These are phyloP conservation scores for Drosophila aldrichi DNA, from an alignment of 2,888 invertebrate genomes.

Conservation along the genomic window DNA sequence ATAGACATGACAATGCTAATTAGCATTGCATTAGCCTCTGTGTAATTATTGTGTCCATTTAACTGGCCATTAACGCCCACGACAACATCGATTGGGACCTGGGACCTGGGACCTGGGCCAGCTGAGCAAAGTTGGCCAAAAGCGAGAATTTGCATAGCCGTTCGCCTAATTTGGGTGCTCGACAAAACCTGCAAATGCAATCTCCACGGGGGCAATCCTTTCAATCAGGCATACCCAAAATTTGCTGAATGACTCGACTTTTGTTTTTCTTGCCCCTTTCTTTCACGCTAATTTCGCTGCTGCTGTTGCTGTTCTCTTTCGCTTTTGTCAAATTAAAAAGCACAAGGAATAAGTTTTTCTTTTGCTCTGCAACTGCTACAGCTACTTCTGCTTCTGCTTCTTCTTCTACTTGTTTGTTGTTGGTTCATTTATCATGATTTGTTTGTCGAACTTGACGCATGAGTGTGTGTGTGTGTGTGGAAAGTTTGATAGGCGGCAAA, in stretches of 20 bases:
- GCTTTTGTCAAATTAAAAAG: conserved; percentile 80
- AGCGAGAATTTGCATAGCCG: conserved; percentile 24
- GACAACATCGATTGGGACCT: conserved; percentile 21
- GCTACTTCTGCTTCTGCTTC: conserved; percentile 3
- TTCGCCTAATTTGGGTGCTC: conserved; percentile 5
- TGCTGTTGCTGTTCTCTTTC: conserved; percentile 44
- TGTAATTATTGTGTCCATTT: conserved; percentile 68
- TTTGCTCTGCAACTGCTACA: conserved; percentile 36
- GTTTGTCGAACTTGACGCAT: conserved; percentile 75
- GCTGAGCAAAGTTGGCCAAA: conserved; percentile 7
- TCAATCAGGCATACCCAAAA: conserved; percentile 64
- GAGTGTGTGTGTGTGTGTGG: conserved; percentile 31
- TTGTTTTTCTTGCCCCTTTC: conserved; percentile 61
- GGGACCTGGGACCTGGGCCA: no score
- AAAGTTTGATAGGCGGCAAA: conserved; percentile 76
- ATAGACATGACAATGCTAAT: conserved; percentile 42
- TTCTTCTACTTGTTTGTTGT: conserved; percentile 70
- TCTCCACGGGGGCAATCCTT: conserved; percentile 40
- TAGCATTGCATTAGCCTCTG: conserved; percentile 70
- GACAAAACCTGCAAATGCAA: conserved; percentile 13
- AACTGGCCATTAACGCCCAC: conserved; percentile 32
- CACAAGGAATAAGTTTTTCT: conserved; percentile 61
- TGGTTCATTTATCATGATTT: conserved; percentile 81
- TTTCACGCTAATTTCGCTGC: conserved; percentile 68
- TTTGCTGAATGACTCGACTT: conserved; percentile 21